These are phyloP conservation scores for Hydrochoerus hydrochaeris DNA, from an alignment of 2,113 vertebrate species.

Conservation along the genomic window DNA sequence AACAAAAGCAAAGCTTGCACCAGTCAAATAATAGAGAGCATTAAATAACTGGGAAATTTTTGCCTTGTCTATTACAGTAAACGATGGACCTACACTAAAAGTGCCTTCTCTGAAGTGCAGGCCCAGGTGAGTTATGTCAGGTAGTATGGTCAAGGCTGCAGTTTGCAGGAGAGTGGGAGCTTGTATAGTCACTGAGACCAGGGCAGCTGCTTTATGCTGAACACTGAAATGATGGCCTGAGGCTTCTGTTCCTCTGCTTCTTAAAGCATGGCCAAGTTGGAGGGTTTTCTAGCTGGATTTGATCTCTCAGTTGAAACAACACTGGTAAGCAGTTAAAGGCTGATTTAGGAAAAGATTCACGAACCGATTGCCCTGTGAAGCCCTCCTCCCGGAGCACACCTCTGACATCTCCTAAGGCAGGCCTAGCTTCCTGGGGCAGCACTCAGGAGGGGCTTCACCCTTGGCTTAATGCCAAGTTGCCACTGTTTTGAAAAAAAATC, in stretches of 20 bases:
- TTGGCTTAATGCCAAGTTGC: not conserved
- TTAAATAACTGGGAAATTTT: not conserved
- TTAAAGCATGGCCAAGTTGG: not conserved
- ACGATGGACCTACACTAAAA: not conserved
- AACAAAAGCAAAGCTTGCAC: not conserved
- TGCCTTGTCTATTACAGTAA: not conserved
- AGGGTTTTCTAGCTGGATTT: not conserved
- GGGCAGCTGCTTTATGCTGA: not conserved
- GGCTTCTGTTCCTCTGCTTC: not conserved
- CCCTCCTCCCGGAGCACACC: accelerated
- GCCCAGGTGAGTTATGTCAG: not conserved
- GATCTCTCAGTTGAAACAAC: not conserved
- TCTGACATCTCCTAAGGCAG: not conserved
- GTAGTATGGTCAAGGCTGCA: not conserved
- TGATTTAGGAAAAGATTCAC: not conserved
- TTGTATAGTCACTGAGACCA: not conserved
- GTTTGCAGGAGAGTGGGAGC: not conserved
- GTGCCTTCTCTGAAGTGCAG: not conserved
- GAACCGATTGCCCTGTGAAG: not conserved
- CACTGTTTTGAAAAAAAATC: not conserved
- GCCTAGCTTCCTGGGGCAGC: not conserved
- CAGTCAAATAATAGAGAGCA: not conserved
- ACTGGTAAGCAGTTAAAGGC: not conserved
- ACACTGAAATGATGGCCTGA: not conserved
- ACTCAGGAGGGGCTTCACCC: too few relatives aligned